A percentile compares a stretch with the other conserved stretches of the same genome.
These are phyloP conservation scores for Morone chrysops DNA, from an alignment of 2,113 vertebrate species.

Conservation along the genomic window DNA sequence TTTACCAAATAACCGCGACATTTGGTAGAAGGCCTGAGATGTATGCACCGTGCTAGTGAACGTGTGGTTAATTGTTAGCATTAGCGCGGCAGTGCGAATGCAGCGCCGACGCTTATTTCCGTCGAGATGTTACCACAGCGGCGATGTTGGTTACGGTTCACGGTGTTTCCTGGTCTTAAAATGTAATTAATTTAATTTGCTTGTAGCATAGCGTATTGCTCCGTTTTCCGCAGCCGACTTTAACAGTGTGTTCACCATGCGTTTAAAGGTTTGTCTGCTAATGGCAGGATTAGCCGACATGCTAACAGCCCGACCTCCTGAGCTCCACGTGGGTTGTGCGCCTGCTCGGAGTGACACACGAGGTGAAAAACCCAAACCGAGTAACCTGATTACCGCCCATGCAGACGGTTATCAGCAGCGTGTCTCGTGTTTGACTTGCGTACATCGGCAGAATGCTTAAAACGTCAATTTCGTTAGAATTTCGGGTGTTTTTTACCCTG, in stretches of 20 bases:
- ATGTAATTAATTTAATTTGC: no score
- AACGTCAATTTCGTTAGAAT: rapidly evolving
- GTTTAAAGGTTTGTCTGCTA: neutral
- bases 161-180: rapidly evolving
- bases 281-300: conserved; percentile 22
- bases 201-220: rapidly evolving
- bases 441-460: neutral
- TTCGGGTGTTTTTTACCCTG: neutral
- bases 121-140: rapidly evolving
- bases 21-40: rapidly evolving
- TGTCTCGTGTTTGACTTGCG: rapidly evolving
- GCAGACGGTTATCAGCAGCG: rapidly evolving
- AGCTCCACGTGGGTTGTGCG: conserved; percentile 77
- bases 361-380: conserved; percentile 29
- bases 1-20: rapidly evolving
- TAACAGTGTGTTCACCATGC: neutral
- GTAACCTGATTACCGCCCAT: no score
- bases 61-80: conserved; percentile 19
- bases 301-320: conserved; percentile 60
- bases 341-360: conserved; percentile 64
- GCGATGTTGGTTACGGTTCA: no score
- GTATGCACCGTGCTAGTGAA: rapidly evolving
- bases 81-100: neutral
- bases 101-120: no score
- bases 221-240: rapidly evolving